Conservation (phyloP, 2,797 vertebrate genomes). For the Lutjanus argentimaculatus region DNA sequence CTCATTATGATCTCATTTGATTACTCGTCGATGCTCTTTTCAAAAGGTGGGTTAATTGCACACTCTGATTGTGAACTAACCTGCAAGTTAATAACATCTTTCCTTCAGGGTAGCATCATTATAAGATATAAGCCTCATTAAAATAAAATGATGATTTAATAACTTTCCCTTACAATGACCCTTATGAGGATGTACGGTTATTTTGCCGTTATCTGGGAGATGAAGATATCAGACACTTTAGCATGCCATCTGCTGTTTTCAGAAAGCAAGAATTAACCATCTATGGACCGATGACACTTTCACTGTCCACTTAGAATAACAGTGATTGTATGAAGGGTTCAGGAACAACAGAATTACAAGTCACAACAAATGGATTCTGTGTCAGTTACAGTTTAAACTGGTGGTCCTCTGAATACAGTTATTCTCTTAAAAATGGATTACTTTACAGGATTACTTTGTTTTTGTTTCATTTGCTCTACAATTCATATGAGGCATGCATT, state of each 20-base stretch:
- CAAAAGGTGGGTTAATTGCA: conserved; percentile 81
- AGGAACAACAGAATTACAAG: too few species aligned
- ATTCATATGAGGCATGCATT: too few species aligned
- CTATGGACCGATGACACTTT: background rate
- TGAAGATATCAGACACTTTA: conserved; percentile 56
- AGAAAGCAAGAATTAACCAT: conserved; percentile 16
- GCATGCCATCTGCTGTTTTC: conserved; percentile 7
- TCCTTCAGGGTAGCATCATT: conserved; percentile 82
- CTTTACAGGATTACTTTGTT: too few species aligned
- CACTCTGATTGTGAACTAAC: conserved; percentile 77
- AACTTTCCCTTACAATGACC: conserved; percentile 75
- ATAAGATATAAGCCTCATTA: conserved; percentile 82
- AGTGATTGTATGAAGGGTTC: background rate
- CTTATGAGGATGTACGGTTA: conserved; percentile 62
- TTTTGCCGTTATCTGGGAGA: conserved; percentile 62
- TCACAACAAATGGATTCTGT: too few species aligned
- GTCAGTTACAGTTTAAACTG: too few species aligned
- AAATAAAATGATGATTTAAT: conserved; percentile 85
- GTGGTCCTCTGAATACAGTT: too few species aligned
- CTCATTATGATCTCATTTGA: conserved; percentile 76
- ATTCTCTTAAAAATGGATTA: too few species aligned
- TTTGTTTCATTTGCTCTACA: too few species aligned
- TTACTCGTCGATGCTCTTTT: conserved; percentile 67
- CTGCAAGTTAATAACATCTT: conserved; percentile 84
- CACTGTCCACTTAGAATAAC: background rate